Percentiles rank a stretch among this genome's conserved stretches.
These are phyloP conservation scores for Patella ulyssiponensis DNA, from an alignment of 2,888 invertebrate genomes.

Conservation along the genomic window DNA sequence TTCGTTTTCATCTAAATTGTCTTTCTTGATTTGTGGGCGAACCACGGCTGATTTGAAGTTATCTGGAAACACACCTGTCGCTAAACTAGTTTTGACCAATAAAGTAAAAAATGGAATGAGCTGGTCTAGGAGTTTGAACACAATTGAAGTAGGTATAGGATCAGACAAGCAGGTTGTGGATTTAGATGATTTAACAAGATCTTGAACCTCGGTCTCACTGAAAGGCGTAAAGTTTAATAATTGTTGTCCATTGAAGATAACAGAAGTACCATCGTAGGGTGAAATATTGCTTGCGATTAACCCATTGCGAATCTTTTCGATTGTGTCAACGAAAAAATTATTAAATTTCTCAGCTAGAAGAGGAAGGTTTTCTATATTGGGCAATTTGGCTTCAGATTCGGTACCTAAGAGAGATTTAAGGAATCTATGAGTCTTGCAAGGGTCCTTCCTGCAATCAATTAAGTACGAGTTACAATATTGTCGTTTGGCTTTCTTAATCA, in stretches of 20 bases:
- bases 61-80: no score
- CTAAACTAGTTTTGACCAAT: no score
- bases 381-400: background rate
- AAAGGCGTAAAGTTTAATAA: background rate
- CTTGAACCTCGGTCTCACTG: background rate
- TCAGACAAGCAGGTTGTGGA: no score
- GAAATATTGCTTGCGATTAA: background rate
- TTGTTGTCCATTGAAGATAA: background rate
- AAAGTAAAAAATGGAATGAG: no score
- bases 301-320: background rate
- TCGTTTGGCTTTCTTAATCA: no score
- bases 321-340: background rate
- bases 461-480: no score
- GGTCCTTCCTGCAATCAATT: no score
- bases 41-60: constrained; percentile 11
- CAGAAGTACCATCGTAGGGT: background rate
- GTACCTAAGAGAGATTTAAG: background rate
- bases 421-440: no score
- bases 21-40: constrained; percentile 15
- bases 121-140: no score
- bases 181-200: no score
- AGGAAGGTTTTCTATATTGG: background rate
- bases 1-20: background rate
- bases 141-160: no score
- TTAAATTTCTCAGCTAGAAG: background rate